Evolutionary conservation across 1,140 invertebrate species (phyloP), one percentile per base, ranked within the genome.

Genomic region (Hestina assimilis): DNA sequence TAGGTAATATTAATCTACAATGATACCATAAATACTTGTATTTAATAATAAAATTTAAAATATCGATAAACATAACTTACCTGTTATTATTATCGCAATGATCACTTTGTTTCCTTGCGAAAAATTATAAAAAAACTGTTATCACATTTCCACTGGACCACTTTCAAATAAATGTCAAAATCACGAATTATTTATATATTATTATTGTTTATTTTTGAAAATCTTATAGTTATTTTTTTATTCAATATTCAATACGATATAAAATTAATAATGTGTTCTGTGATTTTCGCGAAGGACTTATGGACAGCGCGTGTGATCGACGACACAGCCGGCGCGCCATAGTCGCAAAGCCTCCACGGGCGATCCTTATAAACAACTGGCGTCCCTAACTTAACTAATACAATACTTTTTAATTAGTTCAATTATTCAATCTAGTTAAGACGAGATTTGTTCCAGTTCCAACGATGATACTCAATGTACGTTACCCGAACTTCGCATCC

Each of bases 371-470:
- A 76, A 75, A 69, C 50, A 61, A 29, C 20, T 62, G 31, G 46
- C 79, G 72, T 73, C 76, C 76, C 80, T 83, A 79, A 24, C 56
- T 81, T 83, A 79, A 24, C 56, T 59, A 53, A 42, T 53, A 59
- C 66, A 67, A 66, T 71, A 73, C 51, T 72, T 78, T 75, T 76
- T 83, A 82, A 83, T 85, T 75, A 80, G 64, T 70, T 38, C 67
- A 79, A 74, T 82, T 72, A 78, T 62, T 74, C 66, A 52, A 76
- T 79, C 82, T 83, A 83, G 82, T 83, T 83, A 77, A 11, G 62
- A 78, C 80, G 67, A 76, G 82, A 85, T 83, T 72, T 66, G 67
- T 75, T 54, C 82, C 76, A 83, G 82, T 83, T 83, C 63, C 64
- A 75, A 57, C 60, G 45, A 56, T 51, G 57, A 26, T 41, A 24